These are phyloP conservation scores for Limosa lapponica DNA, from an alignment of 2,797 vertebrate genomes.

Conservation along the genomic window DNA sequence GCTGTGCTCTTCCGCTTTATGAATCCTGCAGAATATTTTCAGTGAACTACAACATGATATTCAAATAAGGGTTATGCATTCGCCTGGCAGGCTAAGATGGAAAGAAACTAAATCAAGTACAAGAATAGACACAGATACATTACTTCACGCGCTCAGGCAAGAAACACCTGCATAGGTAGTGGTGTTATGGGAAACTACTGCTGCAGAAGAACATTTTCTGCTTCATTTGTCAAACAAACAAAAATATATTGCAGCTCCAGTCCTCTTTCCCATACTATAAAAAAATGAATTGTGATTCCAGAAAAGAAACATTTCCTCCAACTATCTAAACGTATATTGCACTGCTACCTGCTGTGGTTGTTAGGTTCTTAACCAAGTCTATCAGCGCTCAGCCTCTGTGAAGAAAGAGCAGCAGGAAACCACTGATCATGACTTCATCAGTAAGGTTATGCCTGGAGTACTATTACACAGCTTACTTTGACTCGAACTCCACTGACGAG, in stretches of 20 bases:
- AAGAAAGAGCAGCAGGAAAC: neutral
- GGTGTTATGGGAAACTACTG: neutral
- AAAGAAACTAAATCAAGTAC: neutral
- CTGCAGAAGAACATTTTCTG: neutral
- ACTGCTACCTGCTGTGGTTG: neutral
- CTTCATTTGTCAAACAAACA: constrained; percentile 17
- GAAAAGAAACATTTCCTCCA: neutral
- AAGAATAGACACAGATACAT: neutral
- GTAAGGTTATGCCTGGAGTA: neutral
- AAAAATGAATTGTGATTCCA: neutral
- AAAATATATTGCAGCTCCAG: neutral
- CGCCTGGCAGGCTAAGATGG: neutral
- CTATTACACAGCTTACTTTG: neutral
- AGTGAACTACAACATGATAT: neutral
- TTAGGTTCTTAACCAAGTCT: neutral
- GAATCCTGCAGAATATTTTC: neutral
- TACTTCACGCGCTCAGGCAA: neutral
- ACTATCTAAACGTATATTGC: neutral
- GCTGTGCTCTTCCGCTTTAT: neutral
- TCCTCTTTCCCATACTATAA: neutral
- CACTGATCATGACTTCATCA: neutral
- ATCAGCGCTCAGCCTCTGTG: neutral
- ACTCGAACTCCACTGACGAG: neutral
- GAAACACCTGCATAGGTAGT: neutral
- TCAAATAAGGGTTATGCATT: neutral